phyloP scores from a whole-genome alignment of 2,113 vertebrate genomes.

The Deroptyus accipitrinus region DNA sequence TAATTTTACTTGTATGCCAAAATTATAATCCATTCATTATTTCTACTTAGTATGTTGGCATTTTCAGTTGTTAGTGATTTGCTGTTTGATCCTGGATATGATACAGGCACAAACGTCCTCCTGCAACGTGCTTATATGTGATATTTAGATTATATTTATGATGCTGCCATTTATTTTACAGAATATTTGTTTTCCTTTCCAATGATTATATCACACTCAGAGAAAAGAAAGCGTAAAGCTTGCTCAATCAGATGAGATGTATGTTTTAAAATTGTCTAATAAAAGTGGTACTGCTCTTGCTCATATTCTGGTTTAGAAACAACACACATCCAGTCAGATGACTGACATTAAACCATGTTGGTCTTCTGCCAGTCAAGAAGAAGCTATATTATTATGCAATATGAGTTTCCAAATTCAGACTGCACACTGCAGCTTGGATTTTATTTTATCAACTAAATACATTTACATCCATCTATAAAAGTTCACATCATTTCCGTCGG shows the following conservation, averaged over 20 bases:
- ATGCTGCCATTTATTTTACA: not conserved
- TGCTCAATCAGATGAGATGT: not conserved
- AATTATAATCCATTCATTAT: not conserved
- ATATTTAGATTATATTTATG: not conserved
- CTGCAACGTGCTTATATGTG: not conserved
- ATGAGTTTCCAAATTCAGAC: not conserved
- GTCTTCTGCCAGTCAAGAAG: not conserved
- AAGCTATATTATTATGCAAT: not conserved
- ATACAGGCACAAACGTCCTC: not conserved
- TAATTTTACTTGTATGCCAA: not conserved
- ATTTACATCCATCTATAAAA: not conserved
- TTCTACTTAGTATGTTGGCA: not conserved
- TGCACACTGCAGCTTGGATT: not conserved
- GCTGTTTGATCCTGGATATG: not conserved
- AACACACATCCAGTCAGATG: not conserved
- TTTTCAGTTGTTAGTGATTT: not conserved
- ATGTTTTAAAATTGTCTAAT: not conserved
- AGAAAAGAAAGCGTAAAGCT: not conserved
- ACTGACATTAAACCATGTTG: not conserved
- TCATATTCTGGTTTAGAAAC: not conserved
- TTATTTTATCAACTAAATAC: not conserved
- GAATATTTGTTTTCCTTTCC: not conserved
- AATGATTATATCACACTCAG: not conserved
- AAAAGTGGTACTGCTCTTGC: not conserved
- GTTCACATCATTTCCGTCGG: accelerated